Conservation (phyloP, 2,113 vertebrate genomes). For the Silurus meridionalis region DNA sequence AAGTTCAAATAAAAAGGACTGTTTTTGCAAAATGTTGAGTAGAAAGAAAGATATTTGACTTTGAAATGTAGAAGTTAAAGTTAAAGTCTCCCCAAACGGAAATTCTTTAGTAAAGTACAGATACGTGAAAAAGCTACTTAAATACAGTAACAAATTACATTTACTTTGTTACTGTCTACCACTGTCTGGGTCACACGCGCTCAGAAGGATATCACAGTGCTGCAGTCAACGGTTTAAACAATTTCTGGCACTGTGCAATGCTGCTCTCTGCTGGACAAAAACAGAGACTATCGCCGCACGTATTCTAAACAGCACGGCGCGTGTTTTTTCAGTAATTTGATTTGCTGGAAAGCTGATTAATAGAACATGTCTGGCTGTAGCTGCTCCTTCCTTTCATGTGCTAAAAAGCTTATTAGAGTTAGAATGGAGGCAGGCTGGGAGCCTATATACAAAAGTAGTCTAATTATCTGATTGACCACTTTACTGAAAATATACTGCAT, state of each 20-base stretch:
- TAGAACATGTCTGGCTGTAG: conserved; percentile 19
- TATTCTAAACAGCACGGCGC: background rate
- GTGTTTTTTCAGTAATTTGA: conserved; percentile 4
- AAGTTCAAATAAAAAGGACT: too few species aligned
- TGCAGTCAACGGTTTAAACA: too few species aligned
- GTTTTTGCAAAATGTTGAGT: too few species aligned
- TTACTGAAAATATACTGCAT: background rate
- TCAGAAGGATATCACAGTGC: background rate
- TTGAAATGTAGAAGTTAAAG: too few species aligned
- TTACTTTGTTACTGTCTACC: background rate
- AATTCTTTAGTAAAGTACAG: too few species aligned
- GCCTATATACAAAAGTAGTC: background rate
- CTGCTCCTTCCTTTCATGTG: conserved; percentile 14
- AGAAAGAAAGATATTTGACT: too few species aligned
- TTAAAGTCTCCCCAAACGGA: too few species aligned
- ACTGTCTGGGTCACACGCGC: background rate
- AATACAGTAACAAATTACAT: too few species aligned
- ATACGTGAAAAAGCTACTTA: too few species aligned
- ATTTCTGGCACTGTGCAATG: conserved; percentile 17
- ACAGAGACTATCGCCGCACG: background rate
- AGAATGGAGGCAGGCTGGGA: conserved; percentile 10
- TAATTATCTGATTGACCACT: background rate
- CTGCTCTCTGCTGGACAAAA: conserved; percentile 59
- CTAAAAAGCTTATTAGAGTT: conserved; percentile 31
- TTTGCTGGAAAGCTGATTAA: conserved; percentile 31